These are phyloP conservation scores for Eledona agricola DNA, from an alignment of 2,888 invertebrate genomes.

Conservation along the genomic window DNA sequence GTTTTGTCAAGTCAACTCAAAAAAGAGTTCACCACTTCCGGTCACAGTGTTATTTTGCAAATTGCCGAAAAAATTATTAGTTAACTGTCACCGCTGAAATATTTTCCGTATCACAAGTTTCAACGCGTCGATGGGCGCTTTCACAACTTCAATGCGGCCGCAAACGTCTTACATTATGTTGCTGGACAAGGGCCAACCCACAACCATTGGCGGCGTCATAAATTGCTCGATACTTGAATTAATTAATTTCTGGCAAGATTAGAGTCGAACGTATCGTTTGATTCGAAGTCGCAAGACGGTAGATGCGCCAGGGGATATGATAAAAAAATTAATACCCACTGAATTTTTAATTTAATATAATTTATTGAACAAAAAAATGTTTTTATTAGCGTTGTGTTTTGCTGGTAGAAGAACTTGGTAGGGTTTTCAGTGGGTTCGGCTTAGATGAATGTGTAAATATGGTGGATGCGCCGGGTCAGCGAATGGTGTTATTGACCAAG, in stretches of 20 bases:
- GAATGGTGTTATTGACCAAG: no score
- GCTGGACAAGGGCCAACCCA: conserved; percentile 50
- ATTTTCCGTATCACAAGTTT: conserved; percentile 24
- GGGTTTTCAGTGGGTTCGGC: no score
- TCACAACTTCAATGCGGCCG: conserved; percentile 51
- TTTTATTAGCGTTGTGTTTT: no score
- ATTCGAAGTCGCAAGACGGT: conserved; percentile 22
- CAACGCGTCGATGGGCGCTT: conserved; percentile 44
- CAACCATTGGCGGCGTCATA: conserved; percentile 43
- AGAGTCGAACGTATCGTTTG: no score
- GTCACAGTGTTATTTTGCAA: background rate
- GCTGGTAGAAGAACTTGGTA: no score
- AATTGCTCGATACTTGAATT: no score
- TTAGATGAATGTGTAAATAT: no score
- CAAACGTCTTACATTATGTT: conserved; percentile 46
- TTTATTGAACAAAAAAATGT: no score
- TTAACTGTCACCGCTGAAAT: conserved; percentile 15
- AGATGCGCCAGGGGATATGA: conserved; percentile 18
- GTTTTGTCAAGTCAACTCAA: background rate
- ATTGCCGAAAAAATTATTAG: conserved; percentile 14
- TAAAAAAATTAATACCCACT: no score
- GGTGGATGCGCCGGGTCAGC: no score
- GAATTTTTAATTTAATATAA: no score
- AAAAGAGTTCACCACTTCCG: conserved; percentile 1
- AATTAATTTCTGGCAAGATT: no score